Conservation (phyloP, 2,113 vertebrate species). For the Cepphus grylle region DNA sequence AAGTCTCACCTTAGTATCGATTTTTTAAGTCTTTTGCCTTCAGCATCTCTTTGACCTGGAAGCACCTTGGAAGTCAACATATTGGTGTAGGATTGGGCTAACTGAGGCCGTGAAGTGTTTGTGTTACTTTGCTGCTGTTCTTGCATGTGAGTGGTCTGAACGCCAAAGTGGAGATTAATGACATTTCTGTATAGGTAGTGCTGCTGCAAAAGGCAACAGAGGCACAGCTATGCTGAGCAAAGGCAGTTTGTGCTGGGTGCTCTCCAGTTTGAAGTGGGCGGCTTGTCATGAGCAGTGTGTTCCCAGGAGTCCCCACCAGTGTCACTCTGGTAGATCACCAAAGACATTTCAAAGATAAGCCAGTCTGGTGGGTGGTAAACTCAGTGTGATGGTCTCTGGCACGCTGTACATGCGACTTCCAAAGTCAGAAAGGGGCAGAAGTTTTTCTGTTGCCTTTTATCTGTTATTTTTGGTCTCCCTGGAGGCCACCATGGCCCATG, state of each 20-base stretch:
- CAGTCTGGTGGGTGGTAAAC: background rate
- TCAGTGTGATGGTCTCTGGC: rapidly evolving
- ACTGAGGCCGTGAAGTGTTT: rapidly evolving
- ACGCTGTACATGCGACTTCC: rapidly evolving
- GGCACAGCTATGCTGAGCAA: background rate
- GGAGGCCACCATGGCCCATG: background rate
- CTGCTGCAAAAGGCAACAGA: background rate
- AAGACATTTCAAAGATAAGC: background rate
- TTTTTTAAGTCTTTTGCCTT: background rate
- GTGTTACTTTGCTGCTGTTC: background rate
- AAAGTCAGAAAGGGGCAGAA: background rate
- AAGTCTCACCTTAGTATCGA: background rate
- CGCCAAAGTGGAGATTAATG: background rate
- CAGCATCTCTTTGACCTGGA: background rate
- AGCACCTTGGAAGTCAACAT: background rate
- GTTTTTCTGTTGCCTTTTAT: background rate
- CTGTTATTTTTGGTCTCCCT: background rate
- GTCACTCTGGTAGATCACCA: background rate
- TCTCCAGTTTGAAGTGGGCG: background rate
- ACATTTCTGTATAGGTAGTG: background rate
- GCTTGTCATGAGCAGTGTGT: background rate
- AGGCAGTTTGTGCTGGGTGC: background rate
- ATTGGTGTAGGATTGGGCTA: background rate
- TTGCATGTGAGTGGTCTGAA: background rate
- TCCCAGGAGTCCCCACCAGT: rapidly evolving